Evolutionary conservation across 2,797 vertebrate species (phyloP), one percentile per base, ranked within the genome.

Genomic region (Cirrhinus mrigala): DNA sequence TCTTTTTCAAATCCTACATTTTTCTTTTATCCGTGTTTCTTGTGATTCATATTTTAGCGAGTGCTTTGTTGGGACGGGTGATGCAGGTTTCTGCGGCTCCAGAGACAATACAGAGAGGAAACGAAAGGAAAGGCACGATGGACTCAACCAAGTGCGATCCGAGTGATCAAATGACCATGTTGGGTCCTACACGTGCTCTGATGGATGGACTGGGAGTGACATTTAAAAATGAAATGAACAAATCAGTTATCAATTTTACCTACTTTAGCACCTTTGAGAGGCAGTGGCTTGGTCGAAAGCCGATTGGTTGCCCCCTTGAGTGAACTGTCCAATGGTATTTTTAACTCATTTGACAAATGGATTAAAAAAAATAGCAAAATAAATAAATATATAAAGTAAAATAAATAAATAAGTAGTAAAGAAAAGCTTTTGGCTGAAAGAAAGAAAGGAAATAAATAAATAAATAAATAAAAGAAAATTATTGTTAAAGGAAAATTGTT

Each of bases 11-110:
- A 76, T 22, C 75, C 66, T 76, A 37, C 9, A 44, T 82, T 44
- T 81, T 56, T 71, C 82, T 87, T 82, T 66, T 56, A 50, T 62
- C 56, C 40, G 2, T 29, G 62, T 77, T 73, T 46, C 74, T 37
- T 87, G 79, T 85, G 81, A 88, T 86, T 87, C 73, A 81, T 88
- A 80, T 88, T 88, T 85, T 81, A 80, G 75, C 16, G 6, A 69
- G 46, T 18, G 70, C 56, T 83, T 83, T 66, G 58, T 66, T 52
- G 78, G 78, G 62, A 18, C 6, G 29, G 48, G 54, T 54, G 46
- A 40, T 29, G 58, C 52, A 14, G 46, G 76, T 40, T 79, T 44
- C n/a, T 11, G 15, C 9, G 4, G 37, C 56, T 58, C 33, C 18
- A 58, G 33, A 58, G 29, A 40, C 29, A 22, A 24, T 1, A n/a